Conservation (phyloP, 2,113 vertebrate genomes). For the Channa maculata region DNA sequence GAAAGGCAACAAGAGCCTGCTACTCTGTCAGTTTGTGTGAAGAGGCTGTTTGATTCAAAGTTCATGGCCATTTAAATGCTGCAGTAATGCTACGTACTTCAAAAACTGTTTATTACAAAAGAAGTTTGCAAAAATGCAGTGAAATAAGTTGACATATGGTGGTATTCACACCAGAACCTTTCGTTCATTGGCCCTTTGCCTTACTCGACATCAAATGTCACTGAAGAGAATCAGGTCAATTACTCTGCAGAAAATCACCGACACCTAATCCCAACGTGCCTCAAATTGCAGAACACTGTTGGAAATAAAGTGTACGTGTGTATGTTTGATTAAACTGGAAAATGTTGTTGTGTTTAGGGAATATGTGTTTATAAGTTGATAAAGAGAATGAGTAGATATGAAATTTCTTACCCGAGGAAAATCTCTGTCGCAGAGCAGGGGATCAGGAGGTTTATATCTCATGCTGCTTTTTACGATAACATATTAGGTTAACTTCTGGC, state of each 20-base stretch:
- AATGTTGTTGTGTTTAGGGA: neutral
- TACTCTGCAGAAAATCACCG: neutral
- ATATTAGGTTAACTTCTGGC: slow-evolving; percentile 1
- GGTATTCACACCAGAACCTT: too few species aligned
- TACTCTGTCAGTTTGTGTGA: too few species aligned
- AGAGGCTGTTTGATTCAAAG: too few species aligned
- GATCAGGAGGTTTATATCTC: slow-evolving; percentile 4
- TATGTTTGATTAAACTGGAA: neutral
- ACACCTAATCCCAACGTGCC: neutral
- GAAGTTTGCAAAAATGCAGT: too few species aligned
- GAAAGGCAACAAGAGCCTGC: too few species aligned
- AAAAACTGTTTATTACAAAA: too few species aligned
- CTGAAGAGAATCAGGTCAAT: neutral
- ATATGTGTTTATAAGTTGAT: neutral
- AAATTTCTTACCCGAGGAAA: slow-evolving; percentile 12
- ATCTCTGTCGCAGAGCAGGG: too few species aligned
- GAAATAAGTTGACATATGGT: too few species aligned
- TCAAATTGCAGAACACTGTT: neutral
- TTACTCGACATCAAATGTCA: neutral
- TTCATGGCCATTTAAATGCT: too few species aligned
- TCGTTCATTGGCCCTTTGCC: neutral
- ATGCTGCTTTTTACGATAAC: neutral
- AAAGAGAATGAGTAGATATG: neutral
- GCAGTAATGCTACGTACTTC: too few species aligned
- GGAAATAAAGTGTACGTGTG: neutral